Evolutionary conservation across 2,113 vertebrate species (phyloP), one percentile per base, ranked within the genome.

Genomic region (Varanus salvator): DNA sequence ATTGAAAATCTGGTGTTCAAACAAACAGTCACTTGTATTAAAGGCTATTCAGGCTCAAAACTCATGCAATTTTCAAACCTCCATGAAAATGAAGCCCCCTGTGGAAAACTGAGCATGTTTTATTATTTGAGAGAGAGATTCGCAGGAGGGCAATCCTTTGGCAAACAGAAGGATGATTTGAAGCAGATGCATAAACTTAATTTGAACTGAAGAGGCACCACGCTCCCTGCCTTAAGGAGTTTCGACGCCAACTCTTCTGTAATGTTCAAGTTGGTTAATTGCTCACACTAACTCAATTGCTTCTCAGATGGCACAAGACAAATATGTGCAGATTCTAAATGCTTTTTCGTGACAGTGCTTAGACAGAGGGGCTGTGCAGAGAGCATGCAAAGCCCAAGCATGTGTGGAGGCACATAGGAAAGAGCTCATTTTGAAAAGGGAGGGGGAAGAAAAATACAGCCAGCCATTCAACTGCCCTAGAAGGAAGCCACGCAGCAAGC

Each of bases 61-160:
- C 82, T 54, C 87, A 93, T 90, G 93, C 91, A 52, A 95, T 77
- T 44, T 44, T 94, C 81, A 94, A 93, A 92, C 87, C 92, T 94
- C 93, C 80, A 89, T 29, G 7, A 83, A 81, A 3, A 0, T 77
- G 8, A 60, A 74, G 52, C 54, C 66, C 60, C 60, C 60, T 44
- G 21, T 19, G 52, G 17, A 86, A 75, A 87, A 77, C 72, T 69
- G 50, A 84, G 29, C 89, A 91, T 89, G 90, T 94, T 86, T 93
- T 92, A 76, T 80, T 90, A 69, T 17, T 7, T 95, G 93, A 54
- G 54, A 54, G 54, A 54, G 23, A 83, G 15, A 72, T n/a, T 85
- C 44, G 50, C 92, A 88, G 93, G 87, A 83, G 92, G 87, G 93
- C 94, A 95, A 89, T 90, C 90, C 93, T 82, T 88, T 88, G 71